These are phyloP conservation scores for Lamprotornis superbus DNA, from an alignment of 2,113 vertebrate genomes.

Conservation along the genomic window DNA sequence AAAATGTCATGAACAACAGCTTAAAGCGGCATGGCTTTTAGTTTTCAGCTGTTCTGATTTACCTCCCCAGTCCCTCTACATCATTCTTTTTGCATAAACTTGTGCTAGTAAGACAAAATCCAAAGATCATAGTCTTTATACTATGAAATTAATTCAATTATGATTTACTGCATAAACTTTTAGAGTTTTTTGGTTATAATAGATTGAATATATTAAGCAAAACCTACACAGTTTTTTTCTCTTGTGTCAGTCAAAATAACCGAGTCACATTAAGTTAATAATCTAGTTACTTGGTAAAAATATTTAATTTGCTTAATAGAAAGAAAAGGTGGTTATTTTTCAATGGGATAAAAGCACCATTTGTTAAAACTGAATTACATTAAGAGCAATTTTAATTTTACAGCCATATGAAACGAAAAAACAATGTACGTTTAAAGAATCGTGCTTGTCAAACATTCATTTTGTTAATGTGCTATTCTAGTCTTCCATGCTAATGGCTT, in stretches of 20 bases:
- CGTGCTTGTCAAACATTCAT: conserved; percentile 15
- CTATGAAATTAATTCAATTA: background rate
- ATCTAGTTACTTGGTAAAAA: conserved; percentile 42
- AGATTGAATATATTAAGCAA: background rate
- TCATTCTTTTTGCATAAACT: background rate
- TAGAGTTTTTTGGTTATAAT: background rate
- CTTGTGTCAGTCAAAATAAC: background rate
- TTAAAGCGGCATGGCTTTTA: fast-evolving
- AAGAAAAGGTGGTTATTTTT: conserved; percentile 38
- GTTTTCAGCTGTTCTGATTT: background rate
- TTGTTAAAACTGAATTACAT: conserved; percentile 11
- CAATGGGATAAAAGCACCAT: conserved; percentile 22
- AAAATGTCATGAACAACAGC: background rate
- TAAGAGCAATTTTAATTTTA: conserved; percentile 29
- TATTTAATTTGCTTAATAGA: conserved; percentile 56
- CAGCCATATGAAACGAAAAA: background rate
- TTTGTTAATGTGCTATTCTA: background rate
- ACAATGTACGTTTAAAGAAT: background rate
- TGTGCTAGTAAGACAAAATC: background rate
- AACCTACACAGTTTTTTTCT: background rate
- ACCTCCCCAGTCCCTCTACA: background rate
- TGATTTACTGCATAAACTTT: background rate
- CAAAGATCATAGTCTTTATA: background rate
- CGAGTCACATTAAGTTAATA: conserved; percentile 19
- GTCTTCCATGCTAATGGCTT: background rate